Evolutionary conservation across 1,140 invertebrate species (phyloP).

Genomic region (Formica exsecta): DNA sequence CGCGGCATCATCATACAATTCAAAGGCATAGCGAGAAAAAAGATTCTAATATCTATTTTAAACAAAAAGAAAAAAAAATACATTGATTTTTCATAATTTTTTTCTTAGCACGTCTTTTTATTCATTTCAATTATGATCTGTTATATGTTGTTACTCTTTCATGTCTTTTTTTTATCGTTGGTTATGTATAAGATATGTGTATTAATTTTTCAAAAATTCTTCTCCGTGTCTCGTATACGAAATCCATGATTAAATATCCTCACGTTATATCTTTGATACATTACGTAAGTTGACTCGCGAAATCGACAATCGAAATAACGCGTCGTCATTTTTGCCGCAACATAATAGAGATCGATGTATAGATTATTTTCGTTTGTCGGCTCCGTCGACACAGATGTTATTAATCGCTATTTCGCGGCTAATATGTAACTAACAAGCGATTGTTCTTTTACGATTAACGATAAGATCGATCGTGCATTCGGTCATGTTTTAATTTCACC

Average conservation of each 20-base stretch:
- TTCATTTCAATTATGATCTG: neutral
- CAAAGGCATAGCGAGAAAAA: neutral
- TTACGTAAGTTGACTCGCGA: conserved; percentile 26
- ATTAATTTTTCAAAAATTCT: neutral
- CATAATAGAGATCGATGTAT: neutral
- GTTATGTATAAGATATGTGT: neutral
- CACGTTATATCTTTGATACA: neutral
- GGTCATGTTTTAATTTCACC: neutral
- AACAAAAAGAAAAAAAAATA: neutral
- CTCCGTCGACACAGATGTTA: neutral
- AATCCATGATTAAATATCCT: neutral
- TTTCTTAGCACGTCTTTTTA: neutral
- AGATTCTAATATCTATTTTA: neutral
- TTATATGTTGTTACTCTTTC: neutral
- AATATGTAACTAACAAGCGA: conserved; percentile 8
- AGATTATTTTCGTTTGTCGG: conserved; percentile 44
- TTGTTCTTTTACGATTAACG: conserved; percentile 8
- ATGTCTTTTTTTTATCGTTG: neutral
- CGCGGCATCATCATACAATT: neutral
- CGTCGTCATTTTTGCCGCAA: neutral
- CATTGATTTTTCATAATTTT: neutral
- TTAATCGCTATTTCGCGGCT: conserved; percentile 13
- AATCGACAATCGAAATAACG: conserved; percentile 6
- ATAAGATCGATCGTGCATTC: conserved; percentile 48
- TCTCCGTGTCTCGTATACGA: too few relatives aligned